Evolutionary conservation across 2,113 vertebrate genomes (phyloP).

Genomic region (Corythoichthys intestinalis): DNA sequence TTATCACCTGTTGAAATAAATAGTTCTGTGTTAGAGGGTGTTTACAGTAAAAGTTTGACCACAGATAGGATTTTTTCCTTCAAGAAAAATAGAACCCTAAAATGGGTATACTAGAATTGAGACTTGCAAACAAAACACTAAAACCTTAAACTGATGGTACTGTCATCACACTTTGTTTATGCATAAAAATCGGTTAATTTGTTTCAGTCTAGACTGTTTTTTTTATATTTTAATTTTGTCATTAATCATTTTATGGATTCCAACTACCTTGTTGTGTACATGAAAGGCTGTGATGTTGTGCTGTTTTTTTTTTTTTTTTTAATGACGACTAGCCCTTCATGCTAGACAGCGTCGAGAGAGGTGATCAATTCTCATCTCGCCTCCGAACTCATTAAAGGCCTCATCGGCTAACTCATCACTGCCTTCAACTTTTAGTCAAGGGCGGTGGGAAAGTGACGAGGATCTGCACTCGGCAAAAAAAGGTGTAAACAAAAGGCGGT

Average conservation of each 20-base stretch:
- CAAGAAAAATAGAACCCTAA: background rate
- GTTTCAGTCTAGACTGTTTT: background rate
- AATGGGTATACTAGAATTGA: background rate
- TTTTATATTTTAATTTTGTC: background rate
- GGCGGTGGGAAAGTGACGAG: conserved; percentile 50
- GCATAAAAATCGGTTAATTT: background rate
- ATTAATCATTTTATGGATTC: background rate
- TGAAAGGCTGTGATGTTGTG: conserved; percentile 1
- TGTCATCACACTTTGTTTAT: background rate
- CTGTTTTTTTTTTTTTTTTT: conserved; percentile 38
- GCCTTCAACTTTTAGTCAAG: conserved; percentile 62
- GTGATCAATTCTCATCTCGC: conserved; percentile 71
- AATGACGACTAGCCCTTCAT: conserved; percentile 58
- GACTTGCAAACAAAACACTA: background rate
- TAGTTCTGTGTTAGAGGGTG: no score
- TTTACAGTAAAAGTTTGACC: no score
- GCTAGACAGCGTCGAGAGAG: conserved; percentile 52
- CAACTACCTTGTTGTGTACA: background rate
- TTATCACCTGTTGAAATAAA: no score
- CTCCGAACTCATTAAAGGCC: conserved; percentile 67
- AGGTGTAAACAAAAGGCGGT: conserved; percentile 52
- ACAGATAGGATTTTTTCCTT: no score
- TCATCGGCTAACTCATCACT: conserved; percentile 49
- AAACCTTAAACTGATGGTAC: background rate
- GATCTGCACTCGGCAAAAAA: conserved; percentile 31